Conservation (phyloP, 1,140 invertebrate species). For the Drosophila fuyamai region DNA sequence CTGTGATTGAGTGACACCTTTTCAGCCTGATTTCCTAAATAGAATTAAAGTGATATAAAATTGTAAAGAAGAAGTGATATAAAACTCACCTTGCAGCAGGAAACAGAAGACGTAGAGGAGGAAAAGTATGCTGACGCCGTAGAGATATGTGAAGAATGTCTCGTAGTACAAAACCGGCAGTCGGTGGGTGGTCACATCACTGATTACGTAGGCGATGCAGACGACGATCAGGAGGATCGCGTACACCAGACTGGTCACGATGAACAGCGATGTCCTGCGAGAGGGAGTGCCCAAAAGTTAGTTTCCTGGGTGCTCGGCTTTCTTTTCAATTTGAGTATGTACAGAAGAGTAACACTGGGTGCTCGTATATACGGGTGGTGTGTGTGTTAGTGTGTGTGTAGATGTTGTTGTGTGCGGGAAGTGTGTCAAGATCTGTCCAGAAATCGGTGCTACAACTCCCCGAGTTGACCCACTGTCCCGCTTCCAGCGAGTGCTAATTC, state of each 20-base stretch:
- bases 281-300: neutral
- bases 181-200: conserved; percentile 96
- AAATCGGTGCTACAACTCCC: conserved; percentile 3
- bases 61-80: neutral
- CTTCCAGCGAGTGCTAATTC: conserved; percentile 24
- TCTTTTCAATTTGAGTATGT: conserved; percentile 13
- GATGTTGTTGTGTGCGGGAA: conserved; percentile 12
- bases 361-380: conserved; percentile 18
- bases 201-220: conserved; percentile 96
- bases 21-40: too few species aligned
- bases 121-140: conserved; percentile 97
- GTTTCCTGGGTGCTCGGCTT: neutral
- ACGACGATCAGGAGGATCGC: conserved; percentile 95
- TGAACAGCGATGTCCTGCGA: conserved; percentile 96
- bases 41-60: too few species aligned
- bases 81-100: conserved; percentile 91
- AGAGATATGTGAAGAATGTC: conserved; percentile 98
- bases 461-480: conserved; percentile 44
- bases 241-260: conserved; percentile 97
- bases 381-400: conserved; percentile 7
- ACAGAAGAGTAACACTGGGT: conserved; percentile 25
- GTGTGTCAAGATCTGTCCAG: conserved; percentile 41
- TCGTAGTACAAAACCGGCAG: conserved; percentile 96
- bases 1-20: too few species aligned
- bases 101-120: conserved; percentile 98